These are phyloP conservation scores for Podarcis siculus DNA, from an alignment of 2,797 vertebrate species.

Conservation along the genomic window DNA sequence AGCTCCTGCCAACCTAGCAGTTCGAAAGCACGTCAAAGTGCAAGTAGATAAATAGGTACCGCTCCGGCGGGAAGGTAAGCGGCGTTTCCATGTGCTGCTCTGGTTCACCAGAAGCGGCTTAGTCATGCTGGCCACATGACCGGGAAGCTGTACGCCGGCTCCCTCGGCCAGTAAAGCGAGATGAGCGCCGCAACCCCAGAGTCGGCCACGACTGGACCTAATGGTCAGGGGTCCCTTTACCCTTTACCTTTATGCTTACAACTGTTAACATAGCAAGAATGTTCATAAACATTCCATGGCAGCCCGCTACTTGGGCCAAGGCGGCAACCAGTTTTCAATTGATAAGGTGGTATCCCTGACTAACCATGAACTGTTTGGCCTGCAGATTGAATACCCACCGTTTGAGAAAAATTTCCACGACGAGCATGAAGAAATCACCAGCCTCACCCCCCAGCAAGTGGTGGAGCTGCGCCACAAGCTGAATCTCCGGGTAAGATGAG, in stretches of 20 bases:
- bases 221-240: too few relatives aligned
- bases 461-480: constrained; percentile 93
- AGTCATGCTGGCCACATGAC: too few relatives aligned
- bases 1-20: too few relatives aligned
- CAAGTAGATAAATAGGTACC: too few relatives aligned
- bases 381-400: constrained; percentile 95
- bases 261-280: background rate
- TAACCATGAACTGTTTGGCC: constrained; percentile 70
- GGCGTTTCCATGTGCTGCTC: too few relatives aligned
- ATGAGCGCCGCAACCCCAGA: too few relatives aligned
- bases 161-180: too few relatives aligned
- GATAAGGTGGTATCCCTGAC: constrained; percentile 9
- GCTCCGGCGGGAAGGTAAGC: too few relatives aligned
- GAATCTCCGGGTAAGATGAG: constrained; percentile 89
- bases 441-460: constrained; percentile 86
- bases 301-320: background rate
- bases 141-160: too few relatives aligned
- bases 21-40: too few relatives aligned
- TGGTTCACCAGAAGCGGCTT: too few relatives aligned
- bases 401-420: constrained; percentile 99
- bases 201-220: too few relatives aligned
- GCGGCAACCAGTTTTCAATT: background rate
- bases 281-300: background rate
- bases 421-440: constrained; percentile 94
- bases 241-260: background rate